phyloP scores from a whole-genome alignment of 1,140 invertebrate genomes.

The Nephotettix cincticeps region DNA sequence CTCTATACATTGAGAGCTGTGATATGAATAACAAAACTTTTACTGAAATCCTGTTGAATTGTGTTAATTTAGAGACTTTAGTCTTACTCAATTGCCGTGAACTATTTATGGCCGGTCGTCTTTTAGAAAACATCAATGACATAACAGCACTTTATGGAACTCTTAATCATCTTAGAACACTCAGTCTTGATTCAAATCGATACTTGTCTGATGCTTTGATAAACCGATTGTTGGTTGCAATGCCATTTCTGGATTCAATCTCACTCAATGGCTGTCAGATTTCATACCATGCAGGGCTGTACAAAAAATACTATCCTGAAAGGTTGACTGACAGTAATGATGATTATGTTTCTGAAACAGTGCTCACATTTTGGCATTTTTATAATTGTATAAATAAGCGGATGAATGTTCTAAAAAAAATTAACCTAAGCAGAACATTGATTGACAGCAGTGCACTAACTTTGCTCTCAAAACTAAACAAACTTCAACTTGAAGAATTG shows the following conservation, averaged over 20 bases:
- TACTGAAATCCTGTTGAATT: constrained; percentile 55
- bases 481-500: constrained; percentile 57
- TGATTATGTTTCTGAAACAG: constrained; percentile 60
- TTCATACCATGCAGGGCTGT: constrained; percentile 64
- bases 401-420: constrained; percentile 53
- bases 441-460: constrained; percentile 62
- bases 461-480: constrained; percentile 52
- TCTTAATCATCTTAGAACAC: constrained; percentile 55
- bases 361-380: constrained; percentile 68
- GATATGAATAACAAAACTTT: constrained; percentile 62
- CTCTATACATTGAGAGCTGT: constrained; percentile 55
- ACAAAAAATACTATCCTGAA: constrained; percentile 63
- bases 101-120: constrained; percentile 67
- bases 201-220: constrained; percentile 71
- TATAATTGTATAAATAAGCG: constrained; percentile 57
- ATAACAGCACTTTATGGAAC: constrained; percentile 50
- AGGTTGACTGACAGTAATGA: constrained; percentile 41
- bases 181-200: constrained; percentile 63
- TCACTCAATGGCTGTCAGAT: constrained; percentile 64
- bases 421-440: constrained; percentile 64
- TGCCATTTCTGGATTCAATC: constrained; percentile 58
- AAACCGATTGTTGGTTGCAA: constrained; percentile 60
- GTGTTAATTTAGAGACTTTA: constrained; percentile 56
- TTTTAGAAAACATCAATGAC: constrained; percentile 59
- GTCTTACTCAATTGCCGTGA: constrained; percentile 64